phyloP scores from a whole-genome alignment of 2,888 invertebrate genomes.

The Philonicus albiceps region DNA sequence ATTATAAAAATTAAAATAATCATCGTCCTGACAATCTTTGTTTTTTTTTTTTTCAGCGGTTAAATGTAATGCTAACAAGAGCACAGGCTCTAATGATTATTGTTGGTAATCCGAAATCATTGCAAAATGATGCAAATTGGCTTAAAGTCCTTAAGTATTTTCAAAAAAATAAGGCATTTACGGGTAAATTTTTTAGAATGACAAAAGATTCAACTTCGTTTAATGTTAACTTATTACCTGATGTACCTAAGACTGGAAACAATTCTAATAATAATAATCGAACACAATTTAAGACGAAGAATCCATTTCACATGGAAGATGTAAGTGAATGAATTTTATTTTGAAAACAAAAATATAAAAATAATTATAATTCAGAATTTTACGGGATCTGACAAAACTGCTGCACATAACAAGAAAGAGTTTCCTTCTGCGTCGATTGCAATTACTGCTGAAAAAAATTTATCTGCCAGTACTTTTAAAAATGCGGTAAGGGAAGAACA shows the following conservation, averaged over 20 bases:
- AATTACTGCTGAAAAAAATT: too few species aligned
- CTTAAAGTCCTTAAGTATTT: slow-evolving; percentile 54
- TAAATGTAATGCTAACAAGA: slow-evolving; percentile 72
- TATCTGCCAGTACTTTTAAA: neutral
- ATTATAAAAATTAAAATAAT: neutral
- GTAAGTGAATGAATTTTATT: too few species aligned
- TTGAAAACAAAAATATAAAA: too few species aligned
- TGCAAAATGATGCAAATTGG: slow-evolving; percentile 57
- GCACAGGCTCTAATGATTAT: slow-evolving; percentile 70
- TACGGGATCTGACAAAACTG: too few species aligned
- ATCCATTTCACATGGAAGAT: too few species aligned
- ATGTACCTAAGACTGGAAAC: neutral
- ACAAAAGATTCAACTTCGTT: neutral
- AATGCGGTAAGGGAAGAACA: neutral
- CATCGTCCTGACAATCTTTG: too few species aligned
- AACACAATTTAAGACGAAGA: too few species aligned
- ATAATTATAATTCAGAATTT: too few species aligned
- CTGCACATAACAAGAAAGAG: too few species aligned
- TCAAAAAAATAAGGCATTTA: slow-evolving; percentile 48
- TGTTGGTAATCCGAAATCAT: slow-evolving; percentile 63
- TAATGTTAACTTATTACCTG: neutral
- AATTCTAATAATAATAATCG: neutral
- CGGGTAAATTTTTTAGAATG: slow-evolving; percentile 47
- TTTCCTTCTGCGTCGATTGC: too few species aligned
- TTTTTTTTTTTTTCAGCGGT: slow-evolving; percentile 63